Percentiles rank a stretch among this genome's conserved stretches.
Conservation (phyloP, 2,797 vertebrate genomes). For the Novumbra hubbsi region DNA sequence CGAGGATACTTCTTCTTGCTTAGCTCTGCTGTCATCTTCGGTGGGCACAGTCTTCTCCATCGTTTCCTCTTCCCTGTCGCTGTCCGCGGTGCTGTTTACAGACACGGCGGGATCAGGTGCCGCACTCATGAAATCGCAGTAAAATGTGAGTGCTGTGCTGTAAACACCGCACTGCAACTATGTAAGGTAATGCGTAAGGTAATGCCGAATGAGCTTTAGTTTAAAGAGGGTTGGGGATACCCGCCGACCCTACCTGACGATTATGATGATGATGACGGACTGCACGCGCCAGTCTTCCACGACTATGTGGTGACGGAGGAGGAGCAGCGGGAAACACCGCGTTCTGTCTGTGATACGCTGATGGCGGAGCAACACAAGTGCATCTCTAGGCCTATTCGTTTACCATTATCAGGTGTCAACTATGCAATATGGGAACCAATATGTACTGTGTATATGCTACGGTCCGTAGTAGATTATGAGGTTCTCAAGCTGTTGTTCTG, state of each 20-base stretch:
- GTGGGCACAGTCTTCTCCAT: slow-evolving; percentile 62
- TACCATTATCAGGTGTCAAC: not conserved
- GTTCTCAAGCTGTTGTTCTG: not conserved
- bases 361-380: not conserved
- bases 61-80: slow-evolving; percentile 53
- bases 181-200: not conserved
- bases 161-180: slow-evolving; percentile 16
- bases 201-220: slow-evolving; percentile 17
- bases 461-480: not conserved
- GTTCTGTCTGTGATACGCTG: not conserved
- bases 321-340: slow-evolving; percentile 11
- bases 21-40: slow-evolving; percentile 49
- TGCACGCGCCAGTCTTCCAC: slow-evolving; percentile 44
- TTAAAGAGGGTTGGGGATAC: slow-evolving; percentile 21
- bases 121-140: slow-evolving; percentile 19
- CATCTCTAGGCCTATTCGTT: not conserved
- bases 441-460: not conserved
- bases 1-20: slow-evolving; percentile 32
- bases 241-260: not conserved
- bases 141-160: not conserved
- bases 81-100: slow-evolving; percentile 41
- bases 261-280: not conserved
- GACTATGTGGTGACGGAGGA: slow-evolving; percentile 62
- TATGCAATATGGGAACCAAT: not conserved
- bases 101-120: slow-evolving; percentile 45